These are phyloP conservation scores for Rotaria macrura DNA, from an alignment of 2,888 invertebrate species.

Conservation along the genomic window DNA sequence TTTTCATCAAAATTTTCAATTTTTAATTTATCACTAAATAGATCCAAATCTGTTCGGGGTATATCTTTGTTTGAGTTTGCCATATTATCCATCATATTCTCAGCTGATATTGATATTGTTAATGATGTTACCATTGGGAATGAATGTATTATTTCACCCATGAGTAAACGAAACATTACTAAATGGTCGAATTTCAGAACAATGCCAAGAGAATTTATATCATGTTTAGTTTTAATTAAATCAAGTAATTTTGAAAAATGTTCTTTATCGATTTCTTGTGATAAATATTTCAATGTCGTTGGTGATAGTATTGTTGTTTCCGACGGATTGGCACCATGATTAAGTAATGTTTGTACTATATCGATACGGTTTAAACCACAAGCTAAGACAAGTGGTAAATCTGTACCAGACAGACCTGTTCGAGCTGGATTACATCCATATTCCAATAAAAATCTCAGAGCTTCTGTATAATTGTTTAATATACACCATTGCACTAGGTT, in stretches of 20 bases:
- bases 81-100: neutral
- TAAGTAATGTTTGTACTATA: neutral
- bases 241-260: neutral
- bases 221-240: neutral
- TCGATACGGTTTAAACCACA: neutral
- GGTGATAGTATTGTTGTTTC: neutral
- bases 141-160: neutral
- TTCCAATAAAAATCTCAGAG: neutral
- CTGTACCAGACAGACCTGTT: neutral
- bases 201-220: neutral
- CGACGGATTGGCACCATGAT: neutral
- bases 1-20: neutral
- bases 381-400: conserved; percentile 1
- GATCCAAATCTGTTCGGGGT: neutral
- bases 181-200: neutral
- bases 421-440: conserved; percentile 19
- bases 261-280: neutral
- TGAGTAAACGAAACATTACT: neutral
- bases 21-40: neutral
- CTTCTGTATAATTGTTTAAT: neutral
- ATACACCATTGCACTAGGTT: conserved; percentile 16
- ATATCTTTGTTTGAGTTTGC: neutral
- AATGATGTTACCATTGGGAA: neutral
- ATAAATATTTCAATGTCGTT: neutral
- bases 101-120: neutral